Evolutionary conservation across 2,113 vertebrate genomes (phyloP).

Genomic region (Mus spicilegus): DNA sequence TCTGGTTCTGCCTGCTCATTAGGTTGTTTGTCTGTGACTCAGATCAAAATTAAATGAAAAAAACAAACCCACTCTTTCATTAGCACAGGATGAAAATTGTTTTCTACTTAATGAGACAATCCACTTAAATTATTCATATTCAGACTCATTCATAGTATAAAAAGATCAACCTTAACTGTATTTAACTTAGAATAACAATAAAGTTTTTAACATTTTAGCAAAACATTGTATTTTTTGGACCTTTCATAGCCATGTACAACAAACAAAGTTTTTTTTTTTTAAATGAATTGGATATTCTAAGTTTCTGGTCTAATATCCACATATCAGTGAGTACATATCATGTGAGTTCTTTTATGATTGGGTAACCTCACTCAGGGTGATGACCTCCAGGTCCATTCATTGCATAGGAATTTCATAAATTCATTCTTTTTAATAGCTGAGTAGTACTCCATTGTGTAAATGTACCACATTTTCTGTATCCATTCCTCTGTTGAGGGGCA

Average conservation of each 20-base stretch:
- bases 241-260: conserved; percentile 12
- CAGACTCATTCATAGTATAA: conserved; percentile 63
- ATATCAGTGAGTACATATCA: too few relatives aligned
- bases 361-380: too few relatives aligned
- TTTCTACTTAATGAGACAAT: conserved; percentile 71
- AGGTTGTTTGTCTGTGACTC: not conserved
- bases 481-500: too few relatives aligned
- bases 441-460: too few relatives aligned
- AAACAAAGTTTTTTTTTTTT: not conserved
- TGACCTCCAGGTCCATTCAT: too few relatives aligned
- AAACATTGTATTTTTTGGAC: conserved; percentile 72
- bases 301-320: too few relatives aligned
- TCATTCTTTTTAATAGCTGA: too few relatives aligned
- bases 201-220: conserved; percentile 73
- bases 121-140: conserved; percentile 65
- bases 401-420: too few relatives aligned
- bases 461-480: too few relatives aligned
- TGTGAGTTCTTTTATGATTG: too few relatives aligned
- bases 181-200: conserved; percentile 55
- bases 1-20: not conserved
- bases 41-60: not conserved
- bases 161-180: conserved; percentile 69
- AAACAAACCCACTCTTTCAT: conserved; percentile 9
- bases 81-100: conserved; percentile 48
- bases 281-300: not conserved